Base-by-base conservation (phyloP, 2,888 invertebrate genomes). In the Ophion obscuratus region DNA sequence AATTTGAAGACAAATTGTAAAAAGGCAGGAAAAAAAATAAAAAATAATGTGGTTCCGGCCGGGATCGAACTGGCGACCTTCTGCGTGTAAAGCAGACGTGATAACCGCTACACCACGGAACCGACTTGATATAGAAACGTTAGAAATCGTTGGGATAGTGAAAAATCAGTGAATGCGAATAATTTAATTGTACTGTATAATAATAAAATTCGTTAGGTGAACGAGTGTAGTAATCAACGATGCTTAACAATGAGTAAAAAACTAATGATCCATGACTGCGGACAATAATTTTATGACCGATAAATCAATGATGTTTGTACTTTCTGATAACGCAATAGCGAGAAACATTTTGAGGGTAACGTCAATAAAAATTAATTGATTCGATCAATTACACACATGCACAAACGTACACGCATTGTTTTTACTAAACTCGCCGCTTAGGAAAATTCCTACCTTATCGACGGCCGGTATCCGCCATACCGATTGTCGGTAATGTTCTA, bases 21-120 rank as follows among this genome's bases (percentile, higher is more conserved):
- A 20, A 24, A 10, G 24, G 20, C 2, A 24, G 14, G 10, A 64
- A 64, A 64, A 24, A 64, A 64, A 64, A 7, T 20, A 61, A 61
- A 90, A 88, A 84, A 83, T 85, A 80, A 83, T 75, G 67, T 90
- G 91, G 90, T 90, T 92, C 91, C 92, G 91, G 90, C 92, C 91
- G 90, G 92, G 91, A 92, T 92, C 92, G 92, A 92, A 92, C 92
- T 89, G 92, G 91, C 91, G 92, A 91, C 92, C 92, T 92, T 92
- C 92, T 92, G 92, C 92, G 92, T 91, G 91, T 92, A 92, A 92
- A 92, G 92, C 92, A 92, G 91, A 92, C 91, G 92, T 92, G 92
- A 92, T 92, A 90, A 92, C 92, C 92, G 91, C 92, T 92, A 92
- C 92, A 92, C 92, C 90, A 92, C 92, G 92, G 91, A 92, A 92